Conservation (phyloP, 2,888 invertebrate species). For the Mayetiola destructor region DNA sequence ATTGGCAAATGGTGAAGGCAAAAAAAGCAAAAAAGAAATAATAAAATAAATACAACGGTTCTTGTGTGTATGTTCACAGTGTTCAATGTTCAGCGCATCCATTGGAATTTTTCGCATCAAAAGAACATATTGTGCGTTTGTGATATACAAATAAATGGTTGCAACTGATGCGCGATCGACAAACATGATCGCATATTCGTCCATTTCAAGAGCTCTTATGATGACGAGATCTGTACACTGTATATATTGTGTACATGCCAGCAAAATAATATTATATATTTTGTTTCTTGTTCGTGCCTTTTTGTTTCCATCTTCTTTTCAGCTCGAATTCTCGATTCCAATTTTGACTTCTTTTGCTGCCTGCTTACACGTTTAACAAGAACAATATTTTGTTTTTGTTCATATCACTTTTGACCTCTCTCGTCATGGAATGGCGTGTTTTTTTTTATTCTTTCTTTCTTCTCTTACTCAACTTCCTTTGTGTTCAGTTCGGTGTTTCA, state of each 20-base stretch:
- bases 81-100: too few relatives aligned
- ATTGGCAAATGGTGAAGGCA: too few relatives aligned
- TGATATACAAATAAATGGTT: too few relatives aligned
- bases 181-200: neutral
- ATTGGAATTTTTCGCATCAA: constrained; percentile 5
- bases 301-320: neutral
- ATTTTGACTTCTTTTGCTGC: too few relatives aligned
- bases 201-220: too few relatives aligned
- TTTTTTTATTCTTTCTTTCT: neutral
- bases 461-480: neutral
- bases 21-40: too few relatives aligned
- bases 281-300: neutral
- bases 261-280: neutral
- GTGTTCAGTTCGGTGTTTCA: constrained; percentile 5
- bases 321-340: neutral
- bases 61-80: too few relatives aligned
- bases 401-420: constrained; percentile 13
- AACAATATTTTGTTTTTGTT: neutral
- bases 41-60: too few relatives aligned
- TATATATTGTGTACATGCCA: too few relatives aligned
- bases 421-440: neutral
- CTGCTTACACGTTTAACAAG: too few relatives aligned
- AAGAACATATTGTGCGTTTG: neutral
- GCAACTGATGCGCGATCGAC: neutral
- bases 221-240: too few relatives aligned